Conservation (phyloP, 2,888 invertebrate genomes). For the Drosophila mayaguana region DNA sequence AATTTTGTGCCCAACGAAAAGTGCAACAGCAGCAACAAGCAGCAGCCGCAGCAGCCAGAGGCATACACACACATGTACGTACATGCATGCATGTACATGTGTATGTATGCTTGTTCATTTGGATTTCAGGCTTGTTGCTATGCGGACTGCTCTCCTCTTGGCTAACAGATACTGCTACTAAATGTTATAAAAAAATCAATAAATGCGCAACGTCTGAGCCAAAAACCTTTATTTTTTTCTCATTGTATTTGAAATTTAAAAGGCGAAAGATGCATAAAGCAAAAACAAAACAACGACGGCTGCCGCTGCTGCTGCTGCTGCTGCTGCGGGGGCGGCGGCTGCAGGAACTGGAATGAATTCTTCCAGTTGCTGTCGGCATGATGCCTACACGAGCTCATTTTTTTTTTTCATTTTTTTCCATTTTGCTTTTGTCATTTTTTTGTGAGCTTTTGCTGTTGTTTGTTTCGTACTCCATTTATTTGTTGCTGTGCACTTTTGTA, state of each 20-base stretch:
- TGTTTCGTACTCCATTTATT: constrained; percentile 25
- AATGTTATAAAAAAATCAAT: constrained; percentile 45
- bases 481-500: constrained; percentile 39
- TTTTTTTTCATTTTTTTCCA: neutral
- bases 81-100: constrained; percentile 24
- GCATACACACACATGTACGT: neutral
- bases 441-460: constrained; percentile 7
- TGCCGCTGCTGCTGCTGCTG: neutral
- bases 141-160: constrained; percentile 28
- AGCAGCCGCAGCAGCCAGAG: constrained; percentile 4
- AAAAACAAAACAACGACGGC: constrained; percentile 14
- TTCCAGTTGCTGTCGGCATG: constrained; percentile 20
- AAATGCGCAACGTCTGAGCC: constrained; percentile 38
- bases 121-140: constrained; percentile 46
- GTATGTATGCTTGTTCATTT: constrained; percentile 30
- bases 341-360: constrained; percentile 34
- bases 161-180: constrained; percentile 40
- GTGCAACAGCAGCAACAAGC: constrained; percentile 26
- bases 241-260: constrained; percentile 28
- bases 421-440: neutral
- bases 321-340: constrained; percentile 16
- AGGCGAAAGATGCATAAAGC: constrained; percentile 46
- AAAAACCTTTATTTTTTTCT: constrained; percentile 18
- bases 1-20: constrained; percentile 27
- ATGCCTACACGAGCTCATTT: constrained; percentile 39